Base-by-base conservation (phyloP, 2,888 invertebrate species). In the Teinopalpus imperialis region DNA sequence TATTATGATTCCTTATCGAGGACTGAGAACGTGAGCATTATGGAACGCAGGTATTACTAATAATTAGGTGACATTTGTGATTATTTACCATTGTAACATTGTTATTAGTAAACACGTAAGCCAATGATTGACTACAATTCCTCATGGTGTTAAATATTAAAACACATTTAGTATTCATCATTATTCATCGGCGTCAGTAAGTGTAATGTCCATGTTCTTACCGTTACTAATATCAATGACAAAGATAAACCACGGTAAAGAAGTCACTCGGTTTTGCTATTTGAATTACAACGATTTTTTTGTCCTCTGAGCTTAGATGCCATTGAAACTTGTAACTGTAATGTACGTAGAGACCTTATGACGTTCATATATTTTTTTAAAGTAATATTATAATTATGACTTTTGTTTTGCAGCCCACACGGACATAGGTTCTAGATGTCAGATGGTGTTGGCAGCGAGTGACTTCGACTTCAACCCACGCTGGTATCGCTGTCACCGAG, bases 341-440 rank as follows among this genome's bases (percentile, higher is more conserved):
- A 39, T 39, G 35, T 49, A 65, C 56, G 61, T 64, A 54, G 51
- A 32, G 56, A 59, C 52, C 49, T 59, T 52, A 49, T 53, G 52
- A 74, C 68, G 68, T 53, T 57, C 51, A 66, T 65, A 13, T 14
- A 61, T 63, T 71, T 71, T 63, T 62, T 63, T 66, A 72, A n/a
- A 77, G 69, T 63, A 69, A 70, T 67, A 72, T 72, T 74, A 63
- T 57, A 63, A 62, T 63, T 56, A 66, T 66, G 63, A 70, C 64
- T 68, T 67, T 67, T 60, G 50, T 55, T 50, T 56, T 52, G 62
- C 50, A 74, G 56, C 83, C 85, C 68, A 85, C 82, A 61, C 74
- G 63, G 62, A 51, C 51, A 58, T 57, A 55, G 58, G 61, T 61
- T 68, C 62, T 70, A 60, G 59, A 67, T 68, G 67, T 71, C 66